phyloP scores from a whole-genome alignment of 2,113 vertebrate genomes.

The Oncorhynchus kisutch region DNA sequence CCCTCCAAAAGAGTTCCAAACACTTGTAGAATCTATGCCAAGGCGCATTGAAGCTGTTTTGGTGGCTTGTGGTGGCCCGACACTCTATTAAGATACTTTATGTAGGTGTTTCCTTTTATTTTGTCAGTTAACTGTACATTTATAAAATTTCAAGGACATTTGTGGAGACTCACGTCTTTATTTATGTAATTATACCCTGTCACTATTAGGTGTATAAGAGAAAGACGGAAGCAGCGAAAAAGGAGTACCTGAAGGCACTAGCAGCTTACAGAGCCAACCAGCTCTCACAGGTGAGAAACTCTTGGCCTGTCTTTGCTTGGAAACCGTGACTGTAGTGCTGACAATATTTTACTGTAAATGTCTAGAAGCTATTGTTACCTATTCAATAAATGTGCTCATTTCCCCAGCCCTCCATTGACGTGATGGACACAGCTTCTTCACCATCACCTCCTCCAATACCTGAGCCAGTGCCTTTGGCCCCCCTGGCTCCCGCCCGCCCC shows the following conservation, averaged over 20 bases:
- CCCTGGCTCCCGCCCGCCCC: slow-evolving; percentile 18
- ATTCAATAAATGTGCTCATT: too few relatives aligned
- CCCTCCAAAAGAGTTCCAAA: too few relatives aligned
- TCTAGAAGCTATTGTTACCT: too few relatives aligned
- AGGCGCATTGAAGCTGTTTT: too few relatives aligned
- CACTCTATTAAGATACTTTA: too few relatives aligned
- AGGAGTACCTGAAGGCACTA: slow-evolving; percentile 86
- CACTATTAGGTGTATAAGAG: slow-evolving; percentile 82
- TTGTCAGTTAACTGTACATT: background rate
- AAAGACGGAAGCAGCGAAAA: slow-evolving; percentile 86
- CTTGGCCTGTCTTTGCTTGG: background rate
- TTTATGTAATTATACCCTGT: background rate
- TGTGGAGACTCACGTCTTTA: background rate
- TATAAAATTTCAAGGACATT: background rate
- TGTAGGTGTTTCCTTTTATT: too few relatives aligned
- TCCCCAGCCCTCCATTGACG: slow-evolving; percentile 57
- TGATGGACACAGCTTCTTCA: slow-evolving; percentile 62
- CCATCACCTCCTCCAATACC: slow-evolving; percentile 50
- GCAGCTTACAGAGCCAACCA: slow-evolving; percentile 85
- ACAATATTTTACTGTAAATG: background rate
- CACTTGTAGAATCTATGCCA: too few relatives aligned
- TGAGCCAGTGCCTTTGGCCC: slow-evolving; percentile 13
- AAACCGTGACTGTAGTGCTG: background rate
- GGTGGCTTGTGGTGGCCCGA: too few relatives aligned
- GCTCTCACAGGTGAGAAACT: slow-evolving; percentile 77